A percentile compares a stretch with the other conserved stretches of the same genome.
Conservation (phyloP, 1,140 invertebrate genomes). For the Globodera rostochiensis region DNA sequence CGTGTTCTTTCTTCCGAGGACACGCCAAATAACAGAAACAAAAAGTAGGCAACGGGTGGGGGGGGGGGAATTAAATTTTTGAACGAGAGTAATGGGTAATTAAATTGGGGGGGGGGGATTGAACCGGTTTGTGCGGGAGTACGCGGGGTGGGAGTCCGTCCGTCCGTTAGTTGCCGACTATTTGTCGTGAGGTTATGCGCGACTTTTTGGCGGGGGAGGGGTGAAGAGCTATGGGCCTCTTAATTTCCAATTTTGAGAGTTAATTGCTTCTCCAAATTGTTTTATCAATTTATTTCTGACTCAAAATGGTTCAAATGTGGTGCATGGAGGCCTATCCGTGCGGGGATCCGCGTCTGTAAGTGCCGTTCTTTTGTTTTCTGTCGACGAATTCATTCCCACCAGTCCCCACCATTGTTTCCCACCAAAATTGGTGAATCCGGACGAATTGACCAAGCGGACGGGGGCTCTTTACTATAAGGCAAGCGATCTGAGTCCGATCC, state of each 20-base stretch:
- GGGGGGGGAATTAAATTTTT: not conserved
- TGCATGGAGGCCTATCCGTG: slow-evolving; percentile 58
- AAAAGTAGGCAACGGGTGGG: not conserved
- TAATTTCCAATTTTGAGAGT: no score
- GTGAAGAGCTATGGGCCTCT: no score
- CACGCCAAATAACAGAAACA: no score
- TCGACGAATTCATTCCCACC: not conserved
- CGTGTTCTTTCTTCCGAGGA: no score
- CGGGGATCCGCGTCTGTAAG: slow-evolving; percentile 51
- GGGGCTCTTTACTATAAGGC: slow-evolving; percentile 48
- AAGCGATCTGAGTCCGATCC: not conserved
- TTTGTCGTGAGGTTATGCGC: not conserved
- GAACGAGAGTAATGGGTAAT: not conserved
- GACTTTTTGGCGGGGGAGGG: not conserved
- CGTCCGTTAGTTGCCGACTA: not conserved
- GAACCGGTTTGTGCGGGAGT: not conserved
- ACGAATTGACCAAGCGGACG: slow-evolving; percentile 53
- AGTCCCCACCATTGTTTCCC: slow-evolving; percentile 57
- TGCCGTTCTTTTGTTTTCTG: not conserved
- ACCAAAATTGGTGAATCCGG: slow-evolving; percentile 54
- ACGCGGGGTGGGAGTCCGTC: not conserved
- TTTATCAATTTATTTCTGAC: not conserved
- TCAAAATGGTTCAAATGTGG: slow-evolving; percentile 57
- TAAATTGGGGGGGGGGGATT: not conserved
- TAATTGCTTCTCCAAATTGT: no score